These are phyloP conservation scores for Steatornis caripensis DNA, from an alignment of 2,113 vertebrate genomes.

Conservation along the genomic window DNA sequence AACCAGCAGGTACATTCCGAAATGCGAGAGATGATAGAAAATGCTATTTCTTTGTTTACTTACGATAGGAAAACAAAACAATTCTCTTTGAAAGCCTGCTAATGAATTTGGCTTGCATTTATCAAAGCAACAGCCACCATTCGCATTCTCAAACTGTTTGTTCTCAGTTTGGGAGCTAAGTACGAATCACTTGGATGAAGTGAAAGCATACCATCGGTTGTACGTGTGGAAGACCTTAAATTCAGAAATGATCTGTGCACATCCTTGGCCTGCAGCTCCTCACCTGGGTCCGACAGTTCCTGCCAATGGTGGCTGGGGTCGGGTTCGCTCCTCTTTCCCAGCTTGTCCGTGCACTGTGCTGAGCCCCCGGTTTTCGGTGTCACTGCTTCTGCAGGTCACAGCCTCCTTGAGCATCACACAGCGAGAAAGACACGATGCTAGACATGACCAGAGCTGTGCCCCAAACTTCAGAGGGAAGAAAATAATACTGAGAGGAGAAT, in stretches of 20 bases:
- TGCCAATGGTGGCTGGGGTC: neutral
- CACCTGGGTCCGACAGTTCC: neutral
- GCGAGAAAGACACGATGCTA: neutral
- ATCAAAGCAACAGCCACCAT: neutral
- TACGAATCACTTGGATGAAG: rapidly evolving
- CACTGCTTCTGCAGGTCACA: neutral
- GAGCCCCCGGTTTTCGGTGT: neutral
- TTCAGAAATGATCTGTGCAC: too few relatives aligned
- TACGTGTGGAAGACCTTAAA: neutral
- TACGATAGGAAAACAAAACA: neutral
- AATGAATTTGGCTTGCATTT: neutral
- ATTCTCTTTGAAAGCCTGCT: neutral
- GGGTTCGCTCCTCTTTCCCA: rapidly evolving
- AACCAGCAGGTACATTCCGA: constrained; percentile 25
- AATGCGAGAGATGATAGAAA: neutral
- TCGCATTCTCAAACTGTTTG: neutral
- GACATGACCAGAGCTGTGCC: neutral
- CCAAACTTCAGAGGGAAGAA: neutral
- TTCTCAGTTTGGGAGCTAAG: neutral
- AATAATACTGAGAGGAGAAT: neutral
- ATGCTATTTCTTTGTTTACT: neutral
- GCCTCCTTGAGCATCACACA: rapidly evolving
- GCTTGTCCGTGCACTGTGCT: rapidly evolving
- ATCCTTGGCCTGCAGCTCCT: neutral
- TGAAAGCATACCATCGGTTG: rapidly evolving